Percentiles rank a stretch among this genome's conserved stretches.
phyloP scores from a whole-genome alignment of 2,113 vertebrate genomes.

The Mionectes macconnelli region DNA sequence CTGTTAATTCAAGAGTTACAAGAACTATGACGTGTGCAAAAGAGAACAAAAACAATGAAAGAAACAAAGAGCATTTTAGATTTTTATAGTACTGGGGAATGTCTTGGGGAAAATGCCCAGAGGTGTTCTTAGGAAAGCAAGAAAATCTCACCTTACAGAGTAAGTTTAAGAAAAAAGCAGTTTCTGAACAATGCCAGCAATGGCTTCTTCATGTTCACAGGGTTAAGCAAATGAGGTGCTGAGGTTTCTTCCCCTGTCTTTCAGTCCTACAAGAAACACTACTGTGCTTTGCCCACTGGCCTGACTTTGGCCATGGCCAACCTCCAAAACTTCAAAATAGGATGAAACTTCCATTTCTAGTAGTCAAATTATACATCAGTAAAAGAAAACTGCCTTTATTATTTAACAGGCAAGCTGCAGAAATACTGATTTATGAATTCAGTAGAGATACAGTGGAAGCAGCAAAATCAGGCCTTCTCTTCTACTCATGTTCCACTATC shows the following conservation, averaged over 20 bases:
- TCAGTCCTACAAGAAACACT: neutral
- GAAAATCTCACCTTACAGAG: neutral
- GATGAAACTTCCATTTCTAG: neutral
- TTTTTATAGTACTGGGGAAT: neutral
- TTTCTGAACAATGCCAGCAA: neutral
- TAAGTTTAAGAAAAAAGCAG: neutral
- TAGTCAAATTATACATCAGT: neutral
- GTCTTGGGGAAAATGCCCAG: neutral
- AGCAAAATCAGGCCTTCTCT: neutral
- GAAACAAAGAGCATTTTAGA: neutral
- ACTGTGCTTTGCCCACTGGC: neutral
- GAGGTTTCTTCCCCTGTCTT: neutral
- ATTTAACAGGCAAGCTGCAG: neutral
- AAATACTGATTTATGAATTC: neutral
- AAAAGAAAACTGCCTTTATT: neutral
- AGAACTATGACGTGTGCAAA: neutral
- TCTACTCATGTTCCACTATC: neutral
- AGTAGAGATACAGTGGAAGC: neutral
- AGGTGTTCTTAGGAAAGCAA: neutral
- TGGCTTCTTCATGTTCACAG: neutral
- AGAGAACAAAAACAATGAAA: neutral
- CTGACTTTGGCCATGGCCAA: neutral
- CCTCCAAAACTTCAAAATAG: neutral
- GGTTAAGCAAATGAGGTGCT: neutral
- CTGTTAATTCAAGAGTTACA: neutral